Evolutionary conservation across 2,797 vertebrate genomes (phyloP).

Genomic region (Centroberyx gerrardi): DNA sequence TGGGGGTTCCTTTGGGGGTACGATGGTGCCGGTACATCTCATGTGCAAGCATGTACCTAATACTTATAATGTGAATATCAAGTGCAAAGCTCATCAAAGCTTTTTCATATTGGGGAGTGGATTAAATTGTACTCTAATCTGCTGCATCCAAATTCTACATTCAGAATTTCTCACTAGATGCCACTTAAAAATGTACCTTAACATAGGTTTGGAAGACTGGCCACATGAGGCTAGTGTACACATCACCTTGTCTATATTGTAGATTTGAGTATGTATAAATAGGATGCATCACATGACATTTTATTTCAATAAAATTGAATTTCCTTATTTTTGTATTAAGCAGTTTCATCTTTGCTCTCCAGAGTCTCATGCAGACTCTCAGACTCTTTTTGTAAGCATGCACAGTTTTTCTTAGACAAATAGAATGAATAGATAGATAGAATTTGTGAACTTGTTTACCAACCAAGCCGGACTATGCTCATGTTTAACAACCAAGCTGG

Average conservation of each 20-base stretch:
- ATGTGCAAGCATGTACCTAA: neutral
- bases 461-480: too few relatives aligned
- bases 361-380: too few relatives aligned
- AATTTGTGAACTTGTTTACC: too few relatives aligned
- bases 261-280: neutral
- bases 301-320: conserved; percentile 2
- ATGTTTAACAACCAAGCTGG: too few relatives aligned
- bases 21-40: neutral
- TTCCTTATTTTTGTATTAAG: neutral
- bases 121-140: neutral
- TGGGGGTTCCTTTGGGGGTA: neutral
- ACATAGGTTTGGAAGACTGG: neutral
- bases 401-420: too few relatives aligned
- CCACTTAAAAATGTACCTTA: too few relatives aligned
- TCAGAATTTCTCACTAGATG: neutral
- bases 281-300: conserved; percentile 6
- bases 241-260: neutral
- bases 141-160: neutral
- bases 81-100: neutral
- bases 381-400: too few relatives aligned
- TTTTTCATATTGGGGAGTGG: neutral
- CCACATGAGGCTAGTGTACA: too few relatives aligned
- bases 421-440: too few relatives aligned
- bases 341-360: too few relatives aligned
- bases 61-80: conserved; percentile 7